Evolutionary conservation across 1,140 invertebrate genomes (phyloP), one percentile per base, ranked within the genome.

Genomic region (Adoxophyes honmai): DNA sequence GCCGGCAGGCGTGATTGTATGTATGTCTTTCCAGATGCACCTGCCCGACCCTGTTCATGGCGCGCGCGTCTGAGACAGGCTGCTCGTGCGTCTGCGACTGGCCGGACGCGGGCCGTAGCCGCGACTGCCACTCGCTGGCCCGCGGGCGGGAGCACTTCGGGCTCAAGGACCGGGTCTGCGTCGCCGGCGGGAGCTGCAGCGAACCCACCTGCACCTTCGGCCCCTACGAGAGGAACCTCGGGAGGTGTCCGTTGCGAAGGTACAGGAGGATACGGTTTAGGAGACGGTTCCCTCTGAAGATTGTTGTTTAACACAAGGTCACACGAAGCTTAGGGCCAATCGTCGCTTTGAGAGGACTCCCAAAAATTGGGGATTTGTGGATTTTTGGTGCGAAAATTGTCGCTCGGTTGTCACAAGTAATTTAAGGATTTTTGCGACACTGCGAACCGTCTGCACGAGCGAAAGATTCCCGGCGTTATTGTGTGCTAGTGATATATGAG

Each of bases 51-150:
- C 88, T 92, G 54, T 96, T 93, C 78, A 88, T 90, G 1, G 90
- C 92, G 11, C 91, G 90, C 37, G 88, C 91, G 51, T 86, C 90
- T 1, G 73, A 86, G 10, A 89, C 90, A 52, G 91, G 91, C 39
- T 95, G 94, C 75, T 83, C 90, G 1, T 96, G 95, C 73, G 92
- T 93, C 53, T 96, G 94, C 76, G 92, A 91, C 54, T 80, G 79
- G 79, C 57, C 67, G 0, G 81, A 84, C 18, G 4, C 61, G 9
- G 90, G 91, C 57, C 90, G 90, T n/a, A 90, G 94, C 48, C 86
- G 91, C 36, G 91, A 93, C 61, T 96, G 95, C 70, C 85, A 93
- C 52, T 90, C 91, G 55, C 90, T 93, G 28, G 93, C 93, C 57
- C 90, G 90, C 52, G 95, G 95, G 35, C 92, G 91, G 66, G 93